Evolutionary conservation across 2,113 vertebrate species (phyloP).

Genomic region (Crypturellus undulatus): DNA sequence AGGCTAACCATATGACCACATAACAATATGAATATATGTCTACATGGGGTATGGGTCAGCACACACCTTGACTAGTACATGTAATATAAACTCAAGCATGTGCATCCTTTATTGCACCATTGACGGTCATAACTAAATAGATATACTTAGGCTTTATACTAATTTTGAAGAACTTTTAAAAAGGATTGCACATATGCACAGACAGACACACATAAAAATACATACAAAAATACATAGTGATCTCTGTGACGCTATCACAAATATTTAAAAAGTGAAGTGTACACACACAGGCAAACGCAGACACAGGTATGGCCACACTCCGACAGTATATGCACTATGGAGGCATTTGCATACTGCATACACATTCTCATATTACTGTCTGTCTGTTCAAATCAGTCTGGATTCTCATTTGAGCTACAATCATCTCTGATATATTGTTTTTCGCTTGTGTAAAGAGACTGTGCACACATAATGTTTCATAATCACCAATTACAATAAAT

Average conservation of each 20-base stretch:
- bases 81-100: not conserved
- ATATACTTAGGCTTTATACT: not conserved
- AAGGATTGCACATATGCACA: not conserved
- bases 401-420: not conserved
- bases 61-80: not conserved
- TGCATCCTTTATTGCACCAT: not conserved
- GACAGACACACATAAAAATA: too few species aligned
- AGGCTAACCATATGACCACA: not conserved
- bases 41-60: not conserved
- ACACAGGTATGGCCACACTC: not conserved
- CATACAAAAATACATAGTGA: not conserved
- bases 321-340: not conserved
- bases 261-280: not conserved
- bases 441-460: not conserved
- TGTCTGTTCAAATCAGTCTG: not conserved
- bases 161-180: not conserved
- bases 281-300: fast-evolving
- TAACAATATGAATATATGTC: not conserved
- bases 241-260: not conserved
- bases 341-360: not conserved
- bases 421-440: not conserved
- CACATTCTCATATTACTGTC: not conserved
- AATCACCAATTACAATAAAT: not conserved
- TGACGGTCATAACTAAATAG: not conserved
- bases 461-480: not conserved